Evolutionary conservation across 2,888 invertebrate species (phyloP).

Genomic region (Lepidocyrtinus sp.): DNA sequence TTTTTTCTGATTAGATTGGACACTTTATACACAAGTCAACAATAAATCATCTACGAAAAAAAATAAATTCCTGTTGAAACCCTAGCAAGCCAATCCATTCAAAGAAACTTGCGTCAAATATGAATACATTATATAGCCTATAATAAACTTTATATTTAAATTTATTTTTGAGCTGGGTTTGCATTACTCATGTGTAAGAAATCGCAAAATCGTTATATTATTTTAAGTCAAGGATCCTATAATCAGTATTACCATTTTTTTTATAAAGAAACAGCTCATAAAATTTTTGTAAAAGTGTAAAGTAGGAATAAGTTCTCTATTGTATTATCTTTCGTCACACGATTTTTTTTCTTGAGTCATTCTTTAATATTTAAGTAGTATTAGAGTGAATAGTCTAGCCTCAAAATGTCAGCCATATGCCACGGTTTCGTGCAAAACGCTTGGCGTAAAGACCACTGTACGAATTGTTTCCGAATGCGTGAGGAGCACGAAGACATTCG

Average conservation of each 20-base stretch:
- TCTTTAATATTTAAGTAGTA: background rate
- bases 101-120: too few species aligned
- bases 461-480: conserved; percentile 72
- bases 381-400: conserved; percentile 20
- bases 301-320: conserved; percentile 10
- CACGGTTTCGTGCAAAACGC: conserved; percentile 72
- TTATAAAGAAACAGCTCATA: background rate
- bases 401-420: conserved; percentile 71
- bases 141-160: too few species aligned
- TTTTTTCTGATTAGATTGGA: background rate
- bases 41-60: conserved; percentile 41
- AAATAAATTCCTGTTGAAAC: conserved; percentile 10
- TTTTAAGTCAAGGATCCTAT: conserved; percentile 40
- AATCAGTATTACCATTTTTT: conserved; percentile 45
- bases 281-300: conserved; percentile 1
- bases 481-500: conserved; percentile 70
- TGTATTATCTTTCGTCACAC: conserved; percentile 3
- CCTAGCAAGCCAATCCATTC: background rate
- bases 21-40: background rate
- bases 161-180: too few species aligned
- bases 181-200: too few species aligned
- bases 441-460: conserved; percentile 72
- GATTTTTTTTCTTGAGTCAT: conserved; percentile 3
- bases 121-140: conserved; percentile 7
- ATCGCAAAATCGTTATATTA: background rate